A percentile compares a stretch with the other conserved stretches of the same genome.
Evolutionary conservation across 1,140 invertebrate genomes (phyloP).

Genomic region (Lysiphlebus fabarum): DNA sequence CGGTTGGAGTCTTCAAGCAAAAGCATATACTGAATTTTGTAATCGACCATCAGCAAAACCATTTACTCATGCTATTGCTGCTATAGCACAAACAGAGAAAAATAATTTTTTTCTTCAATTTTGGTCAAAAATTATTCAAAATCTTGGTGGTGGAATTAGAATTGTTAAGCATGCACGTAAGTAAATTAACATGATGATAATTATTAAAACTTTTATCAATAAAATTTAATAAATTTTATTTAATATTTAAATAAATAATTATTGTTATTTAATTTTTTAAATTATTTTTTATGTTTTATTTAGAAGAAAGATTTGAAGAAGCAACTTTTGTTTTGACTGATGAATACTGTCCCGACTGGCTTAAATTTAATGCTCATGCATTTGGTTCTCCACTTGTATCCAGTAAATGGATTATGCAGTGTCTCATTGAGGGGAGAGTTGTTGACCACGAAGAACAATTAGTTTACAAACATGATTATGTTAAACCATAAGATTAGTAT

Average conservation of each 20-base stretch:
- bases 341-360: slow-evolving; percentile 56
- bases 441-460: slow-evolving; percentile 41
- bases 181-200: not conserved
- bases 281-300: slow-evolving; percentile 22
- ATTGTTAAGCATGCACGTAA: slow-evolving; percentile 46
- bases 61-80: slow-evolving; percentile 54
- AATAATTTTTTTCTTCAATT: slow-evolving; percentile 56
- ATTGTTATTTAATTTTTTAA: too few relatives aligned
- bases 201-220: too few relatives aligned
- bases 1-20: slow-evolving; percentile 56
- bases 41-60: slow-evolving; percentile 53
- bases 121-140: slow-evolving; percentile 59
- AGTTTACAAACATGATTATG: slow-evolving; percentile 39
- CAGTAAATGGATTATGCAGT: slow-evolving; percentile 60
- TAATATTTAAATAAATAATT: too few relatives aligned
- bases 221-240: too few relatives aligned
- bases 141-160: slow-evolving; percentile 57
- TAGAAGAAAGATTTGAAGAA: slow-evolving; percentile 52
- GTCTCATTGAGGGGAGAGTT: slow-evolving; percentile 57
- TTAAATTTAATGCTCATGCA: too few relatives aligned
- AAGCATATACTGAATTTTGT: slow-evolving; percentile 52
- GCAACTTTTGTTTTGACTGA: slow-evolving; percentile 56
- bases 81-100: slow-evolving; percentile 52
- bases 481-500: slow-evolving; percentile 1
- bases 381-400: slow-evolving; percentile 60